Conservation (phyloP, 1,140 invertebrate genomes). For the Drosophila pallidifrons region DNA sequence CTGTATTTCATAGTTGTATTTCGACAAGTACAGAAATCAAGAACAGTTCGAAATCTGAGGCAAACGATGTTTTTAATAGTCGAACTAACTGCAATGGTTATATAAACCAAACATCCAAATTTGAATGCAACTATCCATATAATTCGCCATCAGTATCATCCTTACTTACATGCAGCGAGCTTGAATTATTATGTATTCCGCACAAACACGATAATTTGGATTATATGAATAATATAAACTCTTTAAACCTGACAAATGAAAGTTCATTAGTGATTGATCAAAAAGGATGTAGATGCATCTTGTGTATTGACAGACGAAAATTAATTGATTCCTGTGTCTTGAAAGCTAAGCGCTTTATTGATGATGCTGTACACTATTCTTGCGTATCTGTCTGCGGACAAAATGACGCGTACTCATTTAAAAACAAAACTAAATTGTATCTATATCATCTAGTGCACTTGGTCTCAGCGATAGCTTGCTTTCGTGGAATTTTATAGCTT, state of each 20-base stretch:
- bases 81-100: not conserved
- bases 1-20: constrained; percentile 6
- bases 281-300: not conserved
- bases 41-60: not conserved
- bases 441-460: constrained; percentile 46
- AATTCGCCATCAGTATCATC: not conserved
- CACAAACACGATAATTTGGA: not conserved
- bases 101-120: not conserved
- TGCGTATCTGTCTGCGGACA: not conserved
- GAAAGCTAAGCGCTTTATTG: constrained; percentile 26
- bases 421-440: constrained; percentile 1
- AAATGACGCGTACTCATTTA: too few species aligned
- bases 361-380: not conserved
- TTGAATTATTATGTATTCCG: not conserved
- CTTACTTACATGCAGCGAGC: constrained; percentile 8
- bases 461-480: constrained; percentile 27
- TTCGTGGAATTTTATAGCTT: constrained; percentile 41
- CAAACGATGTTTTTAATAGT: not conserved
- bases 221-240: not conserved
- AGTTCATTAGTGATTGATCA: not conserved
- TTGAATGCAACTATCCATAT: not conserved
- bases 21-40: not conserved
- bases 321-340: constrained; percentile 8
- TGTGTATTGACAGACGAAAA: constrained; percentile 5
- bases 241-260: not conserved